These are phyloP conservation scores for Leuctra nigra DNA, from an alignment of 2,888 invertebrate genomes.

Conservation along the genomic window DNA sequence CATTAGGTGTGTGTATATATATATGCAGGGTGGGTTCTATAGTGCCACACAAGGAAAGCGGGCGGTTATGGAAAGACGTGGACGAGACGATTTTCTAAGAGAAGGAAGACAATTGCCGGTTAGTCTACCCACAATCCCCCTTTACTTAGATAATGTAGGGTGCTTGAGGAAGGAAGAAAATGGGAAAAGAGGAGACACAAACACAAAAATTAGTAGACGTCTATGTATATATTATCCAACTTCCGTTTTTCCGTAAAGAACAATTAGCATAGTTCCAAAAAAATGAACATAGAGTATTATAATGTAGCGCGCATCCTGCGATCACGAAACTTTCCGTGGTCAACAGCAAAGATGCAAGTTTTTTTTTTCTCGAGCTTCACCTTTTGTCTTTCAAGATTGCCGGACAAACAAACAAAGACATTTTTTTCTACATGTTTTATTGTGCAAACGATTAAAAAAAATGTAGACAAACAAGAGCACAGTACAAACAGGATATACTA, in stretches of 20 bases:
- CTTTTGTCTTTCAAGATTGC: neutral
- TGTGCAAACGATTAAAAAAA: neutral
- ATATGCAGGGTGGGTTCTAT: too few relatives aligned
- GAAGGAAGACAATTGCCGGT: constrained; percentile 8
- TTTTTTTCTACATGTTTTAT: neutral
- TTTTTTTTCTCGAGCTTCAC: neutral
- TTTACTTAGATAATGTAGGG: constrained; percentile 13
- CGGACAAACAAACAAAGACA: constrained; percentile 6
- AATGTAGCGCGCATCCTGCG: too few relatives aligned
- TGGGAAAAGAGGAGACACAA: neutral
- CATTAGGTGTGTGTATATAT: neutral
- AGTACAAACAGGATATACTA: constrained; percentile 15
- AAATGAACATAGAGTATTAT: too few relatives aligned
- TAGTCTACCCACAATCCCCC: constrained; percentile 15
- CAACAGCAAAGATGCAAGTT: neutral
- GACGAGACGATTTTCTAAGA: constrained; percentile 9
- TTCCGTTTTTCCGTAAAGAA: too few relatives aligned
- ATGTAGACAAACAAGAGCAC: neutral
- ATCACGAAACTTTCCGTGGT: too few relatives aligned
- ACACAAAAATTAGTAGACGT: constrained; percentile 14
- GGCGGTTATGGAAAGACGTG: neutral
- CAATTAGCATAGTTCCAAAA: too few relatives aligned
- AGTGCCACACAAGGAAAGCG: too few relatives aligned
- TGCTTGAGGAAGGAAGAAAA: constrained; percentile 10
- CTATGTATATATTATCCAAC: constrained; percentile 1